phyloP scores from a whole-genome alignment of 92 coral and sea anemone species.

The Porites divaricata region DNA sequence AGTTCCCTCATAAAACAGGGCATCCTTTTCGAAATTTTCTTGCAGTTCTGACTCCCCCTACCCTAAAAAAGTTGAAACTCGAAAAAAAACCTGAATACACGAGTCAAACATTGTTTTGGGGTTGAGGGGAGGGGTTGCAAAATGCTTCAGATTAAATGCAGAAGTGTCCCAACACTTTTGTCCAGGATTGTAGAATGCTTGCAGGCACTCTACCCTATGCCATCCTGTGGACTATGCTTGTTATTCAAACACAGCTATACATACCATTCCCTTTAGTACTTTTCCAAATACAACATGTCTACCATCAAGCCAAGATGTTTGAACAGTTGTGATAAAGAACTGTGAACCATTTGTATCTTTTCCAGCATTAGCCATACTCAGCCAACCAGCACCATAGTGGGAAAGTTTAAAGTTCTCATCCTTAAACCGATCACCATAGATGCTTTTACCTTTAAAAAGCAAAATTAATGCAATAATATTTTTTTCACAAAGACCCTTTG shows the following conservation, averaged over 20 bases:
- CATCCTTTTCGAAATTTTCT: too few relatives aligned
- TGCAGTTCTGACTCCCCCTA: too few relatives aligned
- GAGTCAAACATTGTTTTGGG: too few relatives aligned
- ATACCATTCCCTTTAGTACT: slow-evolving; percentile 92
- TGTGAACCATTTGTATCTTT: slow-evolving; percentile 97
- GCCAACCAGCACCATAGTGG: slow-evolving; percentile 89
- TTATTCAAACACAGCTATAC: slow-evolving; percentile 3
- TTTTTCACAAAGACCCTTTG: background rate
- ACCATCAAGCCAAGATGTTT: slow-evolving; percentile 92
- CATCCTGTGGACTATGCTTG: background rate
- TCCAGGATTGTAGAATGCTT: too few relatives aligned
- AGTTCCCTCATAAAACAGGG: too few relatives aligned
- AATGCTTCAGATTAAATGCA: too few relatives aligned
- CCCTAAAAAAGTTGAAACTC: too few relatives aligned
- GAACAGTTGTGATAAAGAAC: slow-evolving; percentile 93
- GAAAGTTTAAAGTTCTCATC: slow-evolving; percentile 87
- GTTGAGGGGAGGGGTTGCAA: too few relatives aligned
- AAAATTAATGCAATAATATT: background rate
- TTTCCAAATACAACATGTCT: slow-evolving; percentile 96
- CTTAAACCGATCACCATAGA: slow-evolving; percentile 83
- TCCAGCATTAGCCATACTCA: slow-evolving; percentile 98
- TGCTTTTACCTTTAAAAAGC: slow-evolving; percentile 71
- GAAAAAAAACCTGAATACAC: too few relatives aligned
- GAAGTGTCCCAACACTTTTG: too few relatives aligned
- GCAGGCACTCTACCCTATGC: too few relatives aligned